A percentile compares a stretch with the other conserved stretches of the same genome.
Conservation (phyloP, 1,140 invertebrate genomes). For the Aphaenogaster floridana region DNA sequence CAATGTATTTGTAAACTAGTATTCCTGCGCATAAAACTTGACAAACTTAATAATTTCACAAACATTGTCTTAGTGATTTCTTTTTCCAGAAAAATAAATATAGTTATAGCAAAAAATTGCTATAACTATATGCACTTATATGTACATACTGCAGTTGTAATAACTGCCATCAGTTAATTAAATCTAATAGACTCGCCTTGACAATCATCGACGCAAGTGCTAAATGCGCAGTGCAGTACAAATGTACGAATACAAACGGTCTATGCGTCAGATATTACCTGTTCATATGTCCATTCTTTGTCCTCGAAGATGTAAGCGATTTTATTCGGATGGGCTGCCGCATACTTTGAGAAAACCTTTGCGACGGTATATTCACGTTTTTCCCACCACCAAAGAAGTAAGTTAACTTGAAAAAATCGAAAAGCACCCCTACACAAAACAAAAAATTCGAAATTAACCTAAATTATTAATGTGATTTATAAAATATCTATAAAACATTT, state of each 20-base stretch:
- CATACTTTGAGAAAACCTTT: slow-evolving; percentile 88
- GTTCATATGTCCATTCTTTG: slow-evolving; percentile 90
- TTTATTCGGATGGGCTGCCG: slow-evolving; percentile 89
- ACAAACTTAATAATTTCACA: neutral
- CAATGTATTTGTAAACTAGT: neutral
- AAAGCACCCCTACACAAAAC: slow-evolving; percentile 83
- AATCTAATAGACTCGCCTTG: neutral
- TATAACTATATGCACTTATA: neutral
- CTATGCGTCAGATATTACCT: slow-evolving; percentile 85
- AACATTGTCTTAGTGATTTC: neutral
- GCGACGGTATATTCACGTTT: slow-evolving; percentile 88
- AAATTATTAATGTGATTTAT: neutral
- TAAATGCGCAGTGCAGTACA: neutral
- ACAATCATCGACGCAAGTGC: slow-evolving; percentile 5
- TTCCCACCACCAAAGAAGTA: slow-evolving; percentile 87
- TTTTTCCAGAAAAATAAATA: neutral
- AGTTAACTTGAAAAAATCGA: slow-evolving; percentile 85
- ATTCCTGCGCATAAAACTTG: neutral
- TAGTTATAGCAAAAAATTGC: neutral
- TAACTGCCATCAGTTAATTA: neutral
- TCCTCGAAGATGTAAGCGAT: slow-evolving; percentile 92
- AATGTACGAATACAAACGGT: slow-evolving; percentile 3
- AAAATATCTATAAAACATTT: neutral
- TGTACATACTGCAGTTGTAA: neutral
- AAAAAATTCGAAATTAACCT: slow-evolving; percentile 22